phyloP scores from a whole-genome alignment of 2,113 vertebrate species.

The Muscicapa adusta region DNA sequence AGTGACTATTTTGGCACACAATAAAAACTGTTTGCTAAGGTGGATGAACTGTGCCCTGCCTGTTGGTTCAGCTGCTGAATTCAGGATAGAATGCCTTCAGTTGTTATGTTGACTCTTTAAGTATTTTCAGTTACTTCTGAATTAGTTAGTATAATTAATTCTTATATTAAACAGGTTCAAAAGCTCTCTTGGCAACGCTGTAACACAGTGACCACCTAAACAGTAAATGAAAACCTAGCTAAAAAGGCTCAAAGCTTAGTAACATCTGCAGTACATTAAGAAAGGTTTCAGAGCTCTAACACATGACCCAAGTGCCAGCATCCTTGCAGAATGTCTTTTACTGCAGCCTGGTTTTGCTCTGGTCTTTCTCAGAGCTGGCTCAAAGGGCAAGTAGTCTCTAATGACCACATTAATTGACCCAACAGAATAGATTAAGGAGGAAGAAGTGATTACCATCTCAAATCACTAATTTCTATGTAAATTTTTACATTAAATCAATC shows the following conservation, averaged over 20 bases:
- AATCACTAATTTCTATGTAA: neutral
- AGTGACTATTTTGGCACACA: neutral
- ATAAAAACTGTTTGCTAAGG: neutral
- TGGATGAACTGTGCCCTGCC: neutral
- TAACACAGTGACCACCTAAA: neutral
- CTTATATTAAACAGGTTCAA: neutral
- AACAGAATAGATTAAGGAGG: neutral
- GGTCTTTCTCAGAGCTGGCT: constrained; percentile 39
- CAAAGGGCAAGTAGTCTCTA: neutral
- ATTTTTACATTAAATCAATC: neutral
- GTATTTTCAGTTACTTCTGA: neutral
- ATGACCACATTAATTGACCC: neutral
- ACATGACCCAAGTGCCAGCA: neutral
- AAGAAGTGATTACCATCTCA: neutral
- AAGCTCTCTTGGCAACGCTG: neutral
- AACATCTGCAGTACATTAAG: constrained; percentile 59
- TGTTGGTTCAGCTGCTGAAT: neutral
- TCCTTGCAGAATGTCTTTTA: constrained; percentile 16
- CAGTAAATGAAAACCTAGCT: constrained; percentile 25
- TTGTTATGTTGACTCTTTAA: neutral
- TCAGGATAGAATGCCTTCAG: neutral
- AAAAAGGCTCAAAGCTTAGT: neutral
- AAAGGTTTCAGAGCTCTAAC: constrained; percentile 9
- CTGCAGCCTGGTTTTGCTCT: constrained; percentile 21
- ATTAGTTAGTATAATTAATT: neutral